Base-by-base conservation (phyloP, 2,113 vertebrate genomes). In the Gadus chalcogrammus region DNA sequence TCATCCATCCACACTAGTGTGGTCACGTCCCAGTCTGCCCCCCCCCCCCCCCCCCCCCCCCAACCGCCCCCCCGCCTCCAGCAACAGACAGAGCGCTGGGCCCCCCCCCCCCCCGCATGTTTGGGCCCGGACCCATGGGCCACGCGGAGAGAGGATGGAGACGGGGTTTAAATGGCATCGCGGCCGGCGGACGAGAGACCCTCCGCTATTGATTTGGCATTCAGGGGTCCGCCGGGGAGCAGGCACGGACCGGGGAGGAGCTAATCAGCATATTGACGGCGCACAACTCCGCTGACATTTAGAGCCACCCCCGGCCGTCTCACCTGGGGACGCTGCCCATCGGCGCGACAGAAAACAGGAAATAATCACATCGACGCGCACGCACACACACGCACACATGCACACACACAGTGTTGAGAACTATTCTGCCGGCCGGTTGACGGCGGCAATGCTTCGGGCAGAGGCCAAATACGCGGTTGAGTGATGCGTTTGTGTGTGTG, bases 261-360 rank as follows among this genome's bases (percentile, higher is more conserved):
- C 55, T 64, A 67, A 74, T 89, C 82, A 83, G 83, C 72, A 72
- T 82, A 85, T 83, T 76, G 83, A 82, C 75, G 77, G 75, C n/a
- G 71, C 79, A 53, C 79, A 3, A 52, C 76, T 1, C 59, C 20
- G 73, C 38, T 88, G 85, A 90, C 84, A 88, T 87, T 88, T 90
- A 69, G 76, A 84, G 62, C 76, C 79, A 77, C 71, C 82, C 7
- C 80, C 65, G 67, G 79, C 79, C 67, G 75, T 82, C 82, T 85
- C 66, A 7, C 73, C 17, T 35, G 75, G 38, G 38, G 79, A 73
- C 65, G 71, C 58, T 71, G 68, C 74, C 74, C 82, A 90, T 85
- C 77, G 80, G 84, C 82, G 74, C 70, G 80, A 69, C 79, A 81
- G 82, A 82, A 60, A 31, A 72, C n/a, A 71, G 74, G 17, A 58